Evolutionary conservation across 2,797 vertebrate genomes (phyloP), one percentile per base, ranked within the genome.

Genomic region (Simalia tracyae): DNA sequence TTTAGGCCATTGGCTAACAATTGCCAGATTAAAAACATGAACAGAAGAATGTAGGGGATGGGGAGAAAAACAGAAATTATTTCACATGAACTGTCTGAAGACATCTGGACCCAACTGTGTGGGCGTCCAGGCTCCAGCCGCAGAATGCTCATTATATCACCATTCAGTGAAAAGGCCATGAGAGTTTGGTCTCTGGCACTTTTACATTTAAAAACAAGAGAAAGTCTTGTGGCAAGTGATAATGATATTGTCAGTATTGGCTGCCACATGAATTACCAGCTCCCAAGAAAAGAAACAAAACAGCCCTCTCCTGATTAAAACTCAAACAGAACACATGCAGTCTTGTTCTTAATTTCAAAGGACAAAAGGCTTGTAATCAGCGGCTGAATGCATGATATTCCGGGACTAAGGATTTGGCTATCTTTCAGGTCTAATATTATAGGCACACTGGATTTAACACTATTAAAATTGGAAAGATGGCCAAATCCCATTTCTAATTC

Each of bases 401-500:
- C 42, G 36, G 19, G 36, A 76, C 72, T 46, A 81, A 81, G 72
- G 36, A 81, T 46, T 24, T 81, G 72, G 19, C 72, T 81, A 36
- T 22, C 42, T 81, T 81, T 42, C 36, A 46, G 22, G 46, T 81
- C 36, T 42, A 76, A 76, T 46, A 46, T 76, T 76, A 76, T 76
- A 76, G 19, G 17, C 72, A 42, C 36, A 46, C 22, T 81, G 46
- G 19, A 46, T 91, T 81, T 50, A 26, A 56, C 84, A 26, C 22
- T 81, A 86, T 94, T 94, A 95, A 96, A 95, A 76, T 93, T 87
- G 84, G 63, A 91, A 92, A 66, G 63, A 42, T 89, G 94, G 94
- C 93, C 94, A 96, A 95, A 93, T 94, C 89, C 90, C 93, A 94
- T 95, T 95, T 94, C 93, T 92, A 95, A 91, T 95, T 94, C 92